Base-by-base conservation (phyloP, 2,797 vertebrate species). In the Enteromius radiatus region DNA sequence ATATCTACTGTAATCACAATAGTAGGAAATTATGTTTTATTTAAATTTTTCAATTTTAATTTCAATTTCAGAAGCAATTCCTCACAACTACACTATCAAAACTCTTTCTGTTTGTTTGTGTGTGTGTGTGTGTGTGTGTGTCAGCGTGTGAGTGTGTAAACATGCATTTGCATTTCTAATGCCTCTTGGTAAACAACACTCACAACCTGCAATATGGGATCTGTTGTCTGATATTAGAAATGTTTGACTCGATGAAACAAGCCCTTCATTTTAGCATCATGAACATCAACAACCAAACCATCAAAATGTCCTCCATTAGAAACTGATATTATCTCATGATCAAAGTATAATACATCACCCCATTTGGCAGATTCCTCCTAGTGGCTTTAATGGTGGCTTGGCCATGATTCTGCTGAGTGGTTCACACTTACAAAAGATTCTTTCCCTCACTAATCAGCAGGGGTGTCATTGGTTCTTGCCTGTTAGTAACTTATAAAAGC, bases 401-500 rank as follows among this genome's bases (percentile, higher is more conserved):
- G 88, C 85, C 87, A 88, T 41, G 87, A 64, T 87, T 80, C 87
- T 70, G 54, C 45, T 19, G 28, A 54, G 38, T 10, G 7, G 12
- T 10, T 45, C 47, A 23, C 47, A 36, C 15, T 49, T 3, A 12
- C 68, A 75, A 26, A 31, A 5, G 19, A 15, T 74, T 23, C 69
- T 26, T 10, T 74, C 69, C 0, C 63, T 88, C 76, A 70, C 82
- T 78, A 85, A 84, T 73, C 73, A 76, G 65, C 76, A 43, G 43
- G 65, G 70, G 33, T 80, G 43, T 90, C 84, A 88, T 81, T 84
- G 49, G 77, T 17, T 87, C 78, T 38, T 61, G 69, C 41, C 49
- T 47, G 67, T 85, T 86, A 75, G 81, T 88, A 87, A 89, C 85
- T 82, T 88, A 85, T 88, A 81, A 82, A 87, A 67, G 85, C 81